Base-by-base conservation (phyloP, 2,797 vertebrate species). In the Girardinus metallicus region DNA sequence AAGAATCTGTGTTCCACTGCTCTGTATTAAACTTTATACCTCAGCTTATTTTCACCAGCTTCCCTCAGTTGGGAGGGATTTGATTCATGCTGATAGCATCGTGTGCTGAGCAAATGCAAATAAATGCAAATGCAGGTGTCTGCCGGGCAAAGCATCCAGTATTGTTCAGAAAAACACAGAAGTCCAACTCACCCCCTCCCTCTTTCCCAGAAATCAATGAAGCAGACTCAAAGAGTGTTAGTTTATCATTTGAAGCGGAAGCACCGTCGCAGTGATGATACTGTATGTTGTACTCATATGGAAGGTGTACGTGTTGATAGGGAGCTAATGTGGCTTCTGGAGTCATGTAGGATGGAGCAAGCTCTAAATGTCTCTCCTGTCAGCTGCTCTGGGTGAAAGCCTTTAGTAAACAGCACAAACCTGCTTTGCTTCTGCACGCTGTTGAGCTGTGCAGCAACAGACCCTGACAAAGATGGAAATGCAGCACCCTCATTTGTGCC, bases 291-390 rank as follows among this genome's bases (percentile, higher is more conserved):
- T 57, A 80, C 83, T 83, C 73, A 15, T 9, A 83, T 55, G 78
- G 75, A 78, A 82, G 78, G 70, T 23, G 70, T 31, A 46, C 75
- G 70, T 0, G 73, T 76, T 87, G 81, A 90, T 81, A 78, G 23
- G 74, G 75, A 87, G 83, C 70, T 78, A 87, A 84, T 85, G 86
- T 81, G 84, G 80, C 73, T 46, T 78, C 84, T 86, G 86, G 82
- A 76, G 82, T 86, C 85, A 85, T 79, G 46, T 41, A 73, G 75
- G 83, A 85, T 34, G 12, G 44, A 78, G 57, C 5, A 16, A 26
- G 79, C 85, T 91, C 86, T 83, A 88, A 90, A 91, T 77, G 80
- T 84, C 85, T 85, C 5, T 1, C 12, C 84, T 81, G 85, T 88
- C 83, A 85, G 80, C 70, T 76, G 44, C 70, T 49, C 26, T 83